Percentiles rank a stretch among this genome's conserved stretches.
phyloP scores from a whole-genome alignment of 1,140 invertebrate species.

The honey bee (Apis mellifera) region Amel_HAv3.1 CM009939.2:9466001-9466500 shows the following conservation, averaged over 20 bases:
- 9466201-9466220: constrained; percentile 24
- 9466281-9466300: not conserved
- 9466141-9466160: not conserved
- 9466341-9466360: not conserved
- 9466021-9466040: not conserved
- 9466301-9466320: not conserved
- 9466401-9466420: not conserved
- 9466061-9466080: not conserved
- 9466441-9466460: constrained; percentile 19
- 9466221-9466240: constrained; percentile 1
- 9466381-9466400: constrained; percentile 3
- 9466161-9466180: constrained; percentile 12
- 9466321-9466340: not conserved
- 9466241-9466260: not conserved
- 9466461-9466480: constrained; percentile 47
- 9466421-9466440: constrained; percentile 38
- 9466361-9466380: constrained; percentile 13
- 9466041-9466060: not conserved
- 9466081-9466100: not conserved
- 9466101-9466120: not conserved
- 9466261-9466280: not conserved
- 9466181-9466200: constrained; percentile 1
- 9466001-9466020: not conserved
- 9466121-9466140: not conserved
- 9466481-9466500: constrained; percentile 59